Evolutionary conservation across 1,140 invertebrate genomes (phyloP), one percentile per base, ranked within the genome.

Genomic region (Neotoxoptera formosana): DNA sequence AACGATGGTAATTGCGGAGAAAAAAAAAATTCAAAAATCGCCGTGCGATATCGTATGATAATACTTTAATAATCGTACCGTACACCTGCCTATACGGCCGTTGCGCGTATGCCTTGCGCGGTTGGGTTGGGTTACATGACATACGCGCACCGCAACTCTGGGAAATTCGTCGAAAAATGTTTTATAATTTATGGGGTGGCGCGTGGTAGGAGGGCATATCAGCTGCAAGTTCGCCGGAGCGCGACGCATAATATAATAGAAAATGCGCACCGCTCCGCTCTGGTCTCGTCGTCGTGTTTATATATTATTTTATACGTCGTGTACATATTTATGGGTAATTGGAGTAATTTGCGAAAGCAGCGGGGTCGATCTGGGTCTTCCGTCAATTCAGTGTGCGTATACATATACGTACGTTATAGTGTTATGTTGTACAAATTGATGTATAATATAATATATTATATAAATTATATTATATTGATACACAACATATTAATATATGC

Each of bases 311-410:
- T 90, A 90, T 51, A 51, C 17, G 60, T 67, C 17, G 60, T 67
- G 14, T n/a, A 91, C 6, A 91, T 17, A 11, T 91, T 47, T 47
- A 23, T 76, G 60, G 90, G 17, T 81, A 91, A 91, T 91, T 76
- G 41, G 41, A n/a, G 56, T 48, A 76, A 91, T 91, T 91, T 91
- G n/a, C 9, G 14, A 76, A 91, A 91, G 36, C 90, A 91, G 60
- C 41, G 56, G 90, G 60, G 67, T 45, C 76, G 56, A 81, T 76
- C 47, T 76, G 67, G 45, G 67, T 45, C 30, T 45, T 11, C 20
- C n/a, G n/a, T 8, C 0, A 20, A 23, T 88, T 9, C 30, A 9
- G 30, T n/a, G 47, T 86, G 14, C 23, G 3, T 36, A 23, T 41
- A 36, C 45, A 47, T 9, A 6, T n/a, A n/a, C n/a, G 9, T 41